Percentiles rank a stretch among this genome's conserved stretches.
These are phyloP conservation scores for Mobula hypostoma DNA, from an alignment of 2,113 vertebrate genomes.

Conservation along the genomic window DNA sequence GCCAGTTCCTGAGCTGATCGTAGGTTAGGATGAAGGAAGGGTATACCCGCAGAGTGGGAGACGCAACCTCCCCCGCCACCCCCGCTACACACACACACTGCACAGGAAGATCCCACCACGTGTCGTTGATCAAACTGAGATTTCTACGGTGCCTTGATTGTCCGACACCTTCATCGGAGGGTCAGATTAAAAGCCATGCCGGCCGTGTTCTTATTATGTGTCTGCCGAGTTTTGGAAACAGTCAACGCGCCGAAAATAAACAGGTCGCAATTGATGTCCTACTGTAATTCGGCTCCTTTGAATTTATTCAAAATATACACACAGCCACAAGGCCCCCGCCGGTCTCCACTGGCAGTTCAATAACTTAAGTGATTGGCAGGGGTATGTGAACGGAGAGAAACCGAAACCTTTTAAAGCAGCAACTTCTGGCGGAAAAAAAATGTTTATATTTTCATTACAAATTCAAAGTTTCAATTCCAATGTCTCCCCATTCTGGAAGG, in stretches of 20 bases:
- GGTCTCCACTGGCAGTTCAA: not conserved
- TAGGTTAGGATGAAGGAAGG: too few species aligned
- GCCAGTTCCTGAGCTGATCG: too few species aligned
- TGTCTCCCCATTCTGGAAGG: not conserved
- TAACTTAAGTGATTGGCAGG: not conserved
- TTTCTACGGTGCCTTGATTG: not conserved
- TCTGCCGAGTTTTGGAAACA: too few species aligned
- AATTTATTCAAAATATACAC: conserved; percentile 36
- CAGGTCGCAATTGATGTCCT: too few species aligned
- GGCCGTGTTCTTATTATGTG: too few species aligned
- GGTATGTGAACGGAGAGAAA: not conserved
- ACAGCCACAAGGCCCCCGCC: not conserved
- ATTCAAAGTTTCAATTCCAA: not conserved
- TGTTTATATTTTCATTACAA: not conserved
- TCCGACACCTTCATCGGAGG: too few species aligned
- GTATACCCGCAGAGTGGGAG: too few species aligned
- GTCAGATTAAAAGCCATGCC: too few species aligned
- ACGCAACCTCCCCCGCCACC: too few species aligned
- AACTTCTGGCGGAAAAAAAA: not conserved
- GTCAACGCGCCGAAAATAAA: too few species aligned
- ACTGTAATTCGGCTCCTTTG: not conserved
- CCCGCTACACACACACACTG: not conserved
- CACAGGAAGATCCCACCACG: not conserved
- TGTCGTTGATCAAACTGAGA: not conserved
- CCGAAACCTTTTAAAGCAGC: not conserved